Conservation (phyloP, 2,797 vertebrate genomes). For the Clarias pachynema region DNA sequence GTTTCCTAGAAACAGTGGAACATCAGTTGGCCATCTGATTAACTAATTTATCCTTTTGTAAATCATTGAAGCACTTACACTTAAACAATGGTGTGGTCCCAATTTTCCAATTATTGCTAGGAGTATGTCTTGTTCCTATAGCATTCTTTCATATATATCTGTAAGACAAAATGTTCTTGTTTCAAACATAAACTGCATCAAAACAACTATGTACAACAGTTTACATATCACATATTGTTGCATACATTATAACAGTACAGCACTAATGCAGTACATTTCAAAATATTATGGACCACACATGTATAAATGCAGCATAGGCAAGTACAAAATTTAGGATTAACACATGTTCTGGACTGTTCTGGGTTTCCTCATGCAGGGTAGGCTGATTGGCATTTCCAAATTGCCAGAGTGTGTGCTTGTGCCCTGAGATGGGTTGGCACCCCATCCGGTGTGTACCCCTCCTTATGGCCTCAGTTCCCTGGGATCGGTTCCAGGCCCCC, state of each 20-base stretch:
- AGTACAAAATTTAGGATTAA: too few species aligned
- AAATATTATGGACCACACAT: too few species aligned
- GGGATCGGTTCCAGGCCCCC: too few species aligned
- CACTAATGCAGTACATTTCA: too few species aligned
- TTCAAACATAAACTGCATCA: background rate
- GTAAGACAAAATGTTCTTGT: background rate
- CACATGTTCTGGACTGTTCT: too few species aligned
- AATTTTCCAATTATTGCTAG: constrained; percentile 39
- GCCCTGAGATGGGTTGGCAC: too few species aligned
- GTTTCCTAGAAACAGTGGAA: constrained; percentile 25
- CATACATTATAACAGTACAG: background rate
- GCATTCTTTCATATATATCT: background rate
- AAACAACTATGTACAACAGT: background rate
- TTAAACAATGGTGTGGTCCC: constrained; percentile 33
- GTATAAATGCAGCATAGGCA: too few species aligned
- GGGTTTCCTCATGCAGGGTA: too few species aligned
- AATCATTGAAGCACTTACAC: constrained; percentile 24
- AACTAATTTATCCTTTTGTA: constrained; percentile 33
- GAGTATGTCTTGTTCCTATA: background rate
- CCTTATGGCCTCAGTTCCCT: too few species aligned
- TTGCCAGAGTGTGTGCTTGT: too few species aligned
- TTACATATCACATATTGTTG: background rate
- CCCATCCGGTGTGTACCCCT: too few species aligned
- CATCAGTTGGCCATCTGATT: constrained; percentile 17
- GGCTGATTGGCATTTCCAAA: too few species aligned